Percentiles rank a stretch among this genome's conserved stretches.
phyloP scores from a whole-genome alignment of 2,888 invertebrate species.

The Drosophila hamatofila region DNA sequence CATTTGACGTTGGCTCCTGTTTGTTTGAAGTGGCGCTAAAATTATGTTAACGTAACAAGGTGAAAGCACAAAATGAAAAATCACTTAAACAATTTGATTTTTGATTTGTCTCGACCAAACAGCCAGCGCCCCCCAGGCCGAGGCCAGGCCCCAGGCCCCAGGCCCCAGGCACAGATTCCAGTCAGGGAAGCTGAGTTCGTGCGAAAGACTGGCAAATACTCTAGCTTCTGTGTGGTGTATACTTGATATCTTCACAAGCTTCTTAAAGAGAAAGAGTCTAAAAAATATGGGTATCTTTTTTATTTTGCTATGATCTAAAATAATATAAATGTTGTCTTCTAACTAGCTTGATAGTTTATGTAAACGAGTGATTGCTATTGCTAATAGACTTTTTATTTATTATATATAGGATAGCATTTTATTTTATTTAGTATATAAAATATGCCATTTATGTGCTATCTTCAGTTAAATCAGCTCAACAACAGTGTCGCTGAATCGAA shows the following conservation, averaged over 20 bases:
- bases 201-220: constrained; percentile 9
- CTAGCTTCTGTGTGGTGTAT: background rate
- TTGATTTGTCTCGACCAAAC: constrained; percentile 60
- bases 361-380: too few species aligned
- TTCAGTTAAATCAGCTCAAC: too few species aligned
- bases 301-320: too few species aligned
- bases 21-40: constrained; percentile 73
- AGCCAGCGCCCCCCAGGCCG: background rate
- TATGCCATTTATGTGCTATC: too few species aligned
- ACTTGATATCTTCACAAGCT: background rate
- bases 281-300: too few species aligned
- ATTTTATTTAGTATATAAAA: too few species aligned
- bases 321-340: too few species aligned
- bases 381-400: too few species aligned
- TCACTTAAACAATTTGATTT: constrained; percentile 82
- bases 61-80: constrained; percentile 81
- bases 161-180: background rate
- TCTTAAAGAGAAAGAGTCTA: background rate
- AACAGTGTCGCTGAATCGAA: too few species aligned
- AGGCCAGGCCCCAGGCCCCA: background rate
- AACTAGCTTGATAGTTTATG: too few species aligned
- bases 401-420: too few species aligned
- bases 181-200: background rate
- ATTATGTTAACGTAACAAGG: constrained; percentile 82
- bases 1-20: constrained; percentile 60